Percentiles rank a stretch among this genome's conserved stretches.
Conservation (phyloP, 2,888 invertebrate genomes). For the Tiliacea citrago region DNA sequence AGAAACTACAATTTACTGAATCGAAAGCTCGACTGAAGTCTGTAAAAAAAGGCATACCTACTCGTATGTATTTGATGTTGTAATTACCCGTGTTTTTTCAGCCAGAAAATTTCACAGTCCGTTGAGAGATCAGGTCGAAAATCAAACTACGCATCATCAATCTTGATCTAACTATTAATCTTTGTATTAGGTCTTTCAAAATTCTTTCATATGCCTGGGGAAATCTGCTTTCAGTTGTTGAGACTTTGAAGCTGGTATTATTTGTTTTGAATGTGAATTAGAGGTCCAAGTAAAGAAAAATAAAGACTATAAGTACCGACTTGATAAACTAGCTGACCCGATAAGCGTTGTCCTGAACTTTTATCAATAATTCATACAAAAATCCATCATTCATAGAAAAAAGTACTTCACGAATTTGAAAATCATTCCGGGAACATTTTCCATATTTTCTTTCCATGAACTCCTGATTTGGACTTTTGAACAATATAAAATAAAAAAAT, state of each 20-base stretch:
- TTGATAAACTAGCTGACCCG: too few species aligned
- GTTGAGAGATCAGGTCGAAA: constrained; percentile 48
- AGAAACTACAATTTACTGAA: constrained; percentile 26
- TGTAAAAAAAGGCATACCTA: constrained; percentile 18
- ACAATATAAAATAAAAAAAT: too few species aligned
- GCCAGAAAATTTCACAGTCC: constrained; percentile 48
- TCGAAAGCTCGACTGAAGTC: constrained; percentile 2
- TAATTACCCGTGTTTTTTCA: constrained; percentile 44
- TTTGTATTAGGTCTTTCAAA: constrained; percentile 46
- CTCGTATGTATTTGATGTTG: constrained; percentile 26
- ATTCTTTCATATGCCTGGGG: constrained; percentile 48
- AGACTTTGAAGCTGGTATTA: constrained; percentile 14
- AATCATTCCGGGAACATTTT: too few species aligned
- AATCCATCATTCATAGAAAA: too few species aligned
- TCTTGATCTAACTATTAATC: constrained; percentile 56
- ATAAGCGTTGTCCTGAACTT: too few species aligned
- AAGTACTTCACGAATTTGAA: too few species aligned
- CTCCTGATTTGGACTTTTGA: too few species aligned
- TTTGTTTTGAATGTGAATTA: constrained; percentile 16
- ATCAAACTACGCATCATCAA: constrained; percentile 49
- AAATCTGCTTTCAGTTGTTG: constrained; percentile 41
- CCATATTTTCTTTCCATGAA: too few species aligned
- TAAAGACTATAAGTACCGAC: neutral
- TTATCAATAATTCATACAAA: too few species aligned
- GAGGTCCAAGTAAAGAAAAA: constrained; percentile 7